phyloP scores from a whole-genome alignment of 2,113 vertebrate genomes.

The Cebus imitator region DNA sequence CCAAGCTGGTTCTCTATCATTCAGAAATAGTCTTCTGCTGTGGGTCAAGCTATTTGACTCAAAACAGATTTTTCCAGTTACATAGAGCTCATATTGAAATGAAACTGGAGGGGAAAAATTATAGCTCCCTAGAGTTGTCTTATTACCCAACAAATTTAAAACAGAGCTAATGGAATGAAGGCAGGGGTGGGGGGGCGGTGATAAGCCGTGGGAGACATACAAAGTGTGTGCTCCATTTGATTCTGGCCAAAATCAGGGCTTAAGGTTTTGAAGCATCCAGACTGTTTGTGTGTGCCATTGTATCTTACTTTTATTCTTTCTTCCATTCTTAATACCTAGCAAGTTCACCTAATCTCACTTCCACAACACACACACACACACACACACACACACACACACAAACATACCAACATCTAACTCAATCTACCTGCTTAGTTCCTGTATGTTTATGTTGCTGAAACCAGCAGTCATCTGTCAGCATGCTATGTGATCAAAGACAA shows the following conservation, averaged over 20 bases:
- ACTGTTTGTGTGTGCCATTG: neutral
- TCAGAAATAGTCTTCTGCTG: conserved; percentile 33
- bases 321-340: neutral
- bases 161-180: conserved; percentile 20
- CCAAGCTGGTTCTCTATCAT: conserved; percentile 35
- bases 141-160: conserved; percentile 60
- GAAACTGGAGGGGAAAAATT: neutral
- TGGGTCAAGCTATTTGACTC: conserved; percentile 47
- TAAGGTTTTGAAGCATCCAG: neutral
- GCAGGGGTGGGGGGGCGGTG: neutral
- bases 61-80: conserved; percentile 64
- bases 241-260: neutral
- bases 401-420: neutral
- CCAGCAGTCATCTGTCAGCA: neutral
- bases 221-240: neutral
- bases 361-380: neutral
- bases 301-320: conserved; percentile 13
- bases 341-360: neutral
- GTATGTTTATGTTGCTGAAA: neutral
- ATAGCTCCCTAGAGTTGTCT: conserved; percentile 20
- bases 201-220: neutral
- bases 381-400: neutral
- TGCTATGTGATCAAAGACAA: neutral
- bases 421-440: neutral
- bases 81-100: conserved; percentile 42